Percentiles rank a stretch among this genome's conserved stretches.
phyloP scores from a whole-genome alignment of 2,797 vertebrate genomes.

The Poeciliopsis paucimaculata region DNA sequence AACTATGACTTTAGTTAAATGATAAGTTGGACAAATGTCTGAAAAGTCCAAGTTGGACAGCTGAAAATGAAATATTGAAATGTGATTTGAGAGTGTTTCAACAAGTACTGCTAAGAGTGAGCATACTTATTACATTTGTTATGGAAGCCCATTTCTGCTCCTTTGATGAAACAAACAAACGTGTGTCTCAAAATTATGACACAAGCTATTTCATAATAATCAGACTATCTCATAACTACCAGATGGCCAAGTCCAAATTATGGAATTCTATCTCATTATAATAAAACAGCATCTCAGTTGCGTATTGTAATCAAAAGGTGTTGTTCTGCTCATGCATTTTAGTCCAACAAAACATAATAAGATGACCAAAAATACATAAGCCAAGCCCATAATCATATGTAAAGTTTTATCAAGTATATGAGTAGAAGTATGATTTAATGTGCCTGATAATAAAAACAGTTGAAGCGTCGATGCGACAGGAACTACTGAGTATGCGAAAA shows the following conservation, averaged over 20 bases:
- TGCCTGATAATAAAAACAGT: neutral
- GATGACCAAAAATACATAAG: neutral
- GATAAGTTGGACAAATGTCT: too few relatives aligned
- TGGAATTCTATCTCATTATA: neutral
- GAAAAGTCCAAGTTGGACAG: too few relatives aligned
- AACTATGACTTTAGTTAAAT: too few relatives aligned
- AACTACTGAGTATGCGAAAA: fast-evolving
- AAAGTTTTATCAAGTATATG: neutral
- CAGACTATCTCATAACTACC: neutral
- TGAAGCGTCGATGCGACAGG: neutral
- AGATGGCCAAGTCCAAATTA: neutral
- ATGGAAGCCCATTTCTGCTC: neutral
- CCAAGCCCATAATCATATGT: neutral
- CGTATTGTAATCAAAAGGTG: too few relatives aligned
- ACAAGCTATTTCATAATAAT: neutral
- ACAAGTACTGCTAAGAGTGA: too few relatives aligned
- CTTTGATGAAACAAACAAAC: neutral
- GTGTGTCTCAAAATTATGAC: neutral
- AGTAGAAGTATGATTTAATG: neutral
- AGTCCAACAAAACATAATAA: neutral
- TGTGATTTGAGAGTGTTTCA: too few relatives aligned
- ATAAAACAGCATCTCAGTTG: neutral
- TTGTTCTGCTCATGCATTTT: neutral
- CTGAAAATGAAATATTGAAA: too few relatives aligned
- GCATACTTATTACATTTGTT: neutral